Conservation (phyloP, 2,113 vertebrate genomes). For the Xyrauchen texanus region DNA sequence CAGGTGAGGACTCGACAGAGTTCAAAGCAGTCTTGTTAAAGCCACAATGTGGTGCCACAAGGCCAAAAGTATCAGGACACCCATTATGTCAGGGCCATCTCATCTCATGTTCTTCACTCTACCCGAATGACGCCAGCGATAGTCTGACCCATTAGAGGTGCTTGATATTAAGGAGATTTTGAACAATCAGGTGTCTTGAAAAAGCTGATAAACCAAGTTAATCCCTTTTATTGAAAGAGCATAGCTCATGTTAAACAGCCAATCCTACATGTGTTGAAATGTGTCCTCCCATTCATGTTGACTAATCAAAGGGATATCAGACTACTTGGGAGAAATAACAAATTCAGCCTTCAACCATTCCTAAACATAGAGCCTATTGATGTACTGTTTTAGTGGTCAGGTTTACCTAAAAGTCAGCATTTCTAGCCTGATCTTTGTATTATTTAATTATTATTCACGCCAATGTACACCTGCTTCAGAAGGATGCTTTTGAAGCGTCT, state of each 20-base stretch:
- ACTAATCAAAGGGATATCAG: conserved; percentile 26
- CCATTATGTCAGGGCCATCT: conserved; percentile 48
- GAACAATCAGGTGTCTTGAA: conserved; percentile 41
- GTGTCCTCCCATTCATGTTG: conserved; percentile 25
- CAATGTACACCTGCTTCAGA: too few relatives aligned
- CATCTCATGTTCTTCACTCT: conserved; percentile 23
- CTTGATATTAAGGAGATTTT: conserved; percentile 29
- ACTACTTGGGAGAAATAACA: neutral
- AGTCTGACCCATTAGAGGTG: conserved; percentile 34
- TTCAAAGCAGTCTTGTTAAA: conserved; percentile 79
- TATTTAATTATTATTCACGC: too few relatives aligned
- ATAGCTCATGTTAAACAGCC: conserved; percentile 47
- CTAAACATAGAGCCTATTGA: too few relatives aligned
- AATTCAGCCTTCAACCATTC: neutral
- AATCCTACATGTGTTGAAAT: conserved; percentile 39
- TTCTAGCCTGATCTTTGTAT: too few relatives aligned
- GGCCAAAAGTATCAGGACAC: conserved; percentile 63
- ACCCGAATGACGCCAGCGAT: conserved; percentile 40
- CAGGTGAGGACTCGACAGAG: conserved; percentile 68
- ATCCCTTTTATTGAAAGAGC: conserved; percentile 44
- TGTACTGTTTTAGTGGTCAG: too few relatives aligned
- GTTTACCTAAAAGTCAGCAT: too few relatives aligned
- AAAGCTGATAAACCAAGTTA: conserved; percentile 44
- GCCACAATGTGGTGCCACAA: conserved; percentile 69
- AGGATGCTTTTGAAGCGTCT: too few relatives aligned